Conservation (phyloP, 1,140 invertebrate species). For the Sinonovacula constricta region DNA sequence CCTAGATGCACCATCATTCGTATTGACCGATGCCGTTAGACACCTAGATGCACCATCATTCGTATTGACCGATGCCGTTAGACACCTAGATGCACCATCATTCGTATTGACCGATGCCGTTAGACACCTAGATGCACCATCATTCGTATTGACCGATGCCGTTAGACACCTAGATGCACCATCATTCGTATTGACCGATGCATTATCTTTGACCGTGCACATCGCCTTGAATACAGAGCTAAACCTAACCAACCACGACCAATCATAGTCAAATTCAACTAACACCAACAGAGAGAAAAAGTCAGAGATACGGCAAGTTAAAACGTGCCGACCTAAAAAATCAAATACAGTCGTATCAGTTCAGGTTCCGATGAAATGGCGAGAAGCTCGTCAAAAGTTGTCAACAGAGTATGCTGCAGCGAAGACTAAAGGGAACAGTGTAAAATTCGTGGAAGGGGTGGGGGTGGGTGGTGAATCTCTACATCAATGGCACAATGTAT, state of each 20-base stretch:
- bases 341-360: background rate
- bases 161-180: too few relatives aligned
- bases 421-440: background rate
- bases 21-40: too few relatives aligned
- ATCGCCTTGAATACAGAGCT: background rate
- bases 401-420: background rate
- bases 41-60: too few relatives aligned
- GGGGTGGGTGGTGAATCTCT: too few relatives aligned
- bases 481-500: too few relatives aligned
- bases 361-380: background rate
- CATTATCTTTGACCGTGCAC: background rate
- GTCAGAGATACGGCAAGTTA: background rate
- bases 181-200: too few relatives aligned
- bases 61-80: too few relatives aligned
- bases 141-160: too few relatives aligned
- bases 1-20: too few relatives aligned
- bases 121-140: too few relatives aligned
- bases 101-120: too few relatives aligned
- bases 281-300: background rate
- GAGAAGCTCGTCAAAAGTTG: background rate
- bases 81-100: too few relatives aligned
- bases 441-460: background rate
- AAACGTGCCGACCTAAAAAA: background rate
- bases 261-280: constrained; percentile 6
- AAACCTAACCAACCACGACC: background rate